Evolutionary conservation across 1,140 invertebrate species (phyloP), one percentile per base, ranked within the genome.

Genomic region (Nasonia giraulti): DNA sequence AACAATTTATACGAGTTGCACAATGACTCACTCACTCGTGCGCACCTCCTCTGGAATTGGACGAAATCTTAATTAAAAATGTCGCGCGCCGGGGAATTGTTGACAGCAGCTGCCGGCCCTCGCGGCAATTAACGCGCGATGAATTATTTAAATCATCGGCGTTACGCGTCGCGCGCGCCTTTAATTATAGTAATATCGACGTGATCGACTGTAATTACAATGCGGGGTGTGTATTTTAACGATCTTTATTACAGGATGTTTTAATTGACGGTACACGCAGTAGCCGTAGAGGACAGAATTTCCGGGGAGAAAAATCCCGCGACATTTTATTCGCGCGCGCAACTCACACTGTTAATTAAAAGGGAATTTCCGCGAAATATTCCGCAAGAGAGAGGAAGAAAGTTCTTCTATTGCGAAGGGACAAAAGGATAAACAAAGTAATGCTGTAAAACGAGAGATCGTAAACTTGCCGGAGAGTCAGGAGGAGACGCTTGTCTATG

Each of bases 21-120:
- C 27, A 68, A 69, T 55, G 50, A 0, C 33, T 40, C 66, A 31
- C 62, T 44, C 40, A 20, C 71, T 68, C 33, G 8, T 6, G 37
- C 79, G 8, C 33, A 2, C 17, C 17, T n/a, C 17, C 17, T 20
- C 17, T n/a, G 17, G 5, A 40, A 69, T 80, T 69, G n/a, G 37
- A 80, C 27, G 68, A 81, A 81, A 81, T 73, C 68, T 50, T 55
- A 71, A 81, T 81, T 50, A 81, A 81, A 73, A 71, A 73, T 73
- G 27, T 80, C 27, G 10, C 68, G 6, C 33, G 37, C 37, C 14
- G 33, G 20, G 23, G 11, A 31, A 69, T 80, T 73, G 80, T 50
- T 40, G 68, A 73, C 40, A 69, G 78, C 27, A 33, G 6, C 11
- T 37, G 11, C 11, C 20, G 23, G 2, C 73, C 69, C 2, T 37